Evolutionary conservation across 2,888 invertebrate species (phyloP).

Genomic region (Eupithecia vulgata): DNA sequence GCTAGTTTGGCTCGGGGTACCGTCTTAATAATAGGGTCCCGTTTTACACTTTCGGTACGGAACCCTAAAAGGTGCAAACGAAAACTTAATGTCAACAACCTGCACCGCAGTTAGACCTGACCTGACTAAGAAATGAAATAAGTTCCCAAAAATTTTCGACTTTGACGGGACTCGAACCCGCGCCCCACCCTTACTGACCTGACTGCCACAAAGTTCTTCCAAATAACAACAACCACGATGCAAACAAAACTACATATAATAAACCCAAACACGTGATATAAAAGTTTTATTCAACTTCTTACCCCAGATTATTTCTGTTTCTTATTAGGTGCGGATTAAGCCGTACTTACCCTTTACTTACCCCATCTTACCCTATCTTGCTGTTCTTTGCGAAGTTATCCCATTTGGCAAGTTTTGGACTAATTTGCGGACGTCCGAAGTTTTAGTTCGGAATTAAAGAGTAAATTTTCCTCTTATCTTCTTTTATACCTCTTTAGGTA

Average conservation of each 20-base stretch:
- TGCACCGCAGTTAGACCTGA: too few relatives aligned
- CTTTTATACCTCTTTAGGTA: neutral
- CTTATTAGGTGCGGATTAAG: constrained; percentile 28
- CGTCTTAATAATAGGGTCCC: too few relatives aligned
- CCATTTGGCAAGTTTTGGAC: constrained; percentile 19
- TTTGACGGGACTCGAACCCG: too few relatives aligned
- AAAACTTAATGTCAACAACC: too few relatives aligned
- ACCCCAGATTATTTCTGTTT: constrained; percentile 17
- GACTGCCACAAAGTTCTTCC: too few relatives aligned
- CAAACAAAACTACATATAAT: neutral
- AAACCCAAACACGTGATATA: neutral
- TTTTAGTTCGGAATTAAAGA: constrained; percentile 6
- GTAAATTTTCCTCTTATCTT: neutral
- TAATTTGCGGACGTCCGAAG: constrained; percentile 8
- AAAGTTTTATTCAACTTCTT: constrained; percentile 15
- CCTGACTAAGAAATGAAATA: too few relatives aligned
- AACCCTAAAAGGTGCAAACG: too few relatives aligned
- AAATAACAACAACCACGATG: neutral
- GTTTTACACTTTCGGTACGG: too few relatives aligned
- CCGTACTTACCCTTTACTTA: constrained; percentile 2
- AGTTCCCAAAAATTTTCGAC: too few relatives aligned
- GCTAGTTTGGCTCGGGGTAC: too few relatives aligned
- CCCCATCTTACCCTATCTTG: neutral
- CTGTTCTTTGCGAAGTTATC: constrained; percentile 21
- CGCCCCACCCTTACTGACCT: too few relatives aligned